These are phyloP conservation scores for Tachina fera DNA, from an alignment of 2,888 invertebrate genomes.

Conservation along the genomic window DNA sequence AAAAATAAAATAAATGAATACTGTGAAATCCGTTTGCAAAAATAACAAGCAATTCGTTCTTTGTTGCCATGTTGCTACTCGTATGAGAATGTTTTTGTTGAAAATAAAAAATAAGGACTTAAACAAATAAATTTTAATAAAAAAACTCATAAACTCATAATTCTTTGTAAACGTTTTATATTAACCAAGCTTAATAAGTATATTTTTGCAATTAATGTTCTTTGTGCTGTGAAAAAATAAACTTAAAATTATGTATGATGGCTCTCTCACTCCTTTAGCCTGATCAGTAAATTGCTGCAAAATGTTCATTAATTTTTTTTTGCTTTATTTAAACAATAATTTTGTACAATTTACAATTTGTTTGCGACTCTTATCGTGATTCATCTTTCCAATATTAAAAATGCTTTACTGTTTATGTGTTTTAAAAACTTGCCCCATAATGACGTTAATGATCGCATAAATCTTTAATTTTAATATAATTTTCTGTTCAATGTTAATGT, in stretches of 20 bases:
- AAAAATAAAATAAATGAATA: conserved; percentile 27
- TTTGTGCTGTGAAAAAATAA: background rate
- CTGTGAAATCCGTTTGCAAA: conserved; percentile 17
- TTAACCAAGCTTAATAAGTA: background rate
- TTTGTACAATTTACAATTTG: conserved; percentile 51
- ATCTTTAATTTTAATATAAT: conserved; percentile 45
- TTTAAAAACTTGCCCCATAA: conserved; percentile 16
- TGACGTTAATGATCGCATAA: conserved; percentile 40
- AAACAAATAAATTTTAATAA: conserved; percentile 21
- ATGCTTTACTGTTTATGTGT: background rate
- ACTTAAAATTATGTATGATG: background rate
- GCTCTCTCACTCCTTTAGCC: background rate
- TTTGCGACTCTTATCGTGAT: conserved; percentile 33
- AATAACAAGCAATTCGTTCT: conserved; percentile 7
- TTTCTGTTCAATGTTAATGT: conserved; percentile 42
- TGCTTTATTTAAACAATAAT: conserved; percentile 14
- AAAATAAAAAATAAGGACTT: background rate
- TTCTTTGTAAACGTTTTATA: conserved; percentile 13
- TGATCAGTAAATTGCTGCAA: background rate
- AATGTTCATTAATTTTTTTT: background rate
- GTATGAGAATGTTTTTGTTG: background rate
- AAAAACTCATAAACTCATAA: conserved; percentile 33
- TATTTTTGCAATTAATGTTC: conserved; percentile 1
- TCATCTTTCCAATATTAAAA: conserved; percentile 32
- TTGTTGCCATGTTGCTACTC: background rate